phyloP scores from a whole-genome alignment of 2,797 vertebrate genomes.

The Gadopsis marmoratus region DNA sequence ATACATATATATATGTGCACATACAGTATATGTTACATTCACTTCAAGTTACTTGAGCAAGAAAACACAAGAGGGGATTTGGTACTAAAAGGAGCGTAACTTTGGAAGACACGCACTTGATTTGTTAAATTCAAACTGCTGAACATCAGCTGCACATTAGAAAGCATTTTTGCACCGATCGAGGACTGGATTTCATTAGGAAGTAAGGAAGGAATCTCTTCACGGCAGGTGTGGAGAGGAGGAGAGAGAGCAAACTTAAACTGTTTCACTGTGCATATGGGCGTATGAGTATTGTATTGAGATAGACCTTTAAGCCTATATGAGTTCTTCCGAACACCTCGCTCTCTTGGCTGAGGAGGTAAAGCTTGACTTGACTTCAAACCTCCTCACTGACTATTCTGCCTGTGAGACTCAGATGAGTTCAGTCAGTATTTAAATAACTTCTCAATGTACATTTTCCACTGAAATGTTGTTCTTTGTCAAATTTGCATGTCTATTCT shows the following conservation, averaged over 20 bases:
- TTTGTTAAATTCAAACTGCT: not conserved
- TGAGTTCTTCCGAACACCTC: not conserved
- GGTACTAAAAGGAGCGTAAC: not conserved
- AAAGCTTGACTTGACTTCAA: constrained; percentile 17
- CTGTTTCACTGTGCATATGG: not conserved
- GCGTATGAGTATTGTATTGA: not conserved
- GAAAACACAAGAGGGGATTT: not conserved
- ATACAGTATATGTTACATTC: no score
- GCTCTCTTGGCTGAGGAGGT: not conserved
- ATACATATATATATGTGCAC: no score
- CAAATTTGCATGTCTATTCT: not conserved
- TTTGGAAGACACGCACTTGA: not conserved
- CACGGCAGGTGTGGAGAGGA: not conserved
- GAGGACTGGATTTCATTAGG: not conserved
- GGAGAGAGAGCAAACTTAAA: not conserved
- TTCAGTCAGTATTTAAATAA: constrained; percentile 8
- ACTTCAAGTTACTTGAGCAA: not conserved
- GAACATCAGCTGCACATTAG: not conserved
- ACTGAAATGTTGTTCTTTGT: not conserved
- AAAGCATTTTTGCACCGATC: not conserved
- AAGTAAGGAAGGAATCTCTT: not conserved
- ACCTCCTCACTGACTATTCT: not conserved
- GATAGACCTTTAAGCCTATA: not conserved
- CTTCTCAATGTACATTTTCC: not conserved
- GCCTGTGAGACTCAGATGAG: constrained; percentile 29